These are phyloP conservation scores for Actinernus sp. DNA, from an alignment of 92 coral and sea anemone genomes.

Conservation along the genomic window DNA sequence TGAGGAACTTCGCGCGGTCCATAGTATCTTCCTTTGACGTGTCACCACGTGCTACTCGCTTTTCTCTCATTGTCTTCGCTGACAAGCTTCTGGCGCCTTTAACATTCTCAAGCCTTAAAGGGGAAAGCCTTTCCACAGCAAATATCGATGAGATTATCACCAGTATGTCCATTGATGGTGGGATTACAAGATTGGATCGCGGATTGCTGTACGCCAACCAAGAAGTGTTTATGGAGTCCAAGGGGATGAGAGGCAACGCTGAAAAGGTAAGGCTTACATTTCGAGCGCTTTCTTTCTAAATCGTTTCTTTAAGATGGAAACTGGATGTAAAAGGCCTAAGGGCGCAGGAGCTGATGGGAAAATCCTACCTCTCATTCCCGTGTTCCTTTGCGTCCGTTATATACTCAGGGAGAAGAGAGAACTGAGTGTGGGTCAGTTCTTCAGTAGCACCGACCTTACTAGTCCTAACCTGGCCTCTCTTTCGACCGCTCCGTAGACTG, in stretches of 20 bases:
- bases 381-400: too few relatives aligned
- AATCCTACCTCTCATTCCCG: too few relatives aligned
- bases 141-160: conserved; percentile 31
- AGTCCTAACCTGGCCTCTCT: too few relatives aligned
- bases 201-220: conserved; percentile 53
- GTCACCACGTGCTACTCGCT: conserved; percentile 41
- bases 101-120: conserved; percentile 39
- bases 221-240: conserved; percentile 49
- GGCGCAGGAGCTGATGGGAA: too few relatives aligned
- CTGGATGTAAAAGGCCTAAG: too few relatives aligned
- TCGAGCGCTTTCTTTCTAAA: neutral
- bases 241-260: conserved; percentile 56
- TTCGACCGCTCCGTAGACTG: too few relatives aligned
- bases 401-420: too few relatives aligned
- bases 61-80: conserved; percentile 45
- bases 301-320: neutral
- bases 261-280: conserved; percentile 55
- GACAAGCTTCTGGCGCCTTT: conserved; percentile 29
- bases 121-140: conserved; percentile 13
- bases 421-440: too few relatives aligned
- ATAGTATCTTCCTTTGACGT: conserved; percentile 45
- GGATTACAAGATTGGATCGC: conserved; percentile 42
- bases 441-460: too few relatives aligned
- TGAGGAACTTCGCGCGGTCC: conserved; percentile 29
- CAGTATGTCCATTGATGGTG: conserved; percentile 10